A percentile compares a stretch with the other conserved stretches of the same genome.
Evolutionary conservation across 1,140 invertebrate species (phyloP).

Genomic region (Bombus ignitus): DNA sequence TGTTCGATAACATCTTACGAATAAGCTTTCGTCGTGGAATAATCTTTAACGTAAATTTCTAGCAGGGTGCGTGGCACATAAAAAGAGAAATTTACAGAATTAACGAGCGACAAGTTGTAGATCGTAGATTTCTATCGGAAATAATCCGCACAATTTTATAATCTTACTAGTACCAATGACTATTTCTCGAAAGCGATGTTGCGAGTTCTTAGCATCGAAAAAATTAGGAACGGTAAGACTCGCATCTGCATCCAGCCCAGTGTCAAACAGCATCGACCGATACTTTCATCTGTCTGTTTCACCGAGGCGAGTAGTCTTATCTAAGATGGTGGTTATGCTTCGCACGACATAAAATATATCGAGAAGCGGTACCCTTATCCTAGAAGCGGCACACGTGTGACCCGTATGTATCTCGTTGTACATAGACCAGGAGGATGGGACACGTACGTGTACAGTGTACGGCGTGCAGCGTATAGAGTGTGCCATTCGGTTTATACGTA

Average conservation of each 20-base stretch:
- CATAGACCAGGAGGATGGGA: conserved; percentile 35
- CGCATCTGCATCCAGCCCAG: not conserved
- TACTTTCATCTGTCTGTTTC: not conserved
- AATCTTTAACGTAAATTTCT: too few relatives aligned
- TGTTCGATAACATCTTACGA: not conserved
- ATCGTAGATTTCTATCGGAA: too few relatives aligned
- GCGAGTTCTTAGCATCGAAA: not conserved
- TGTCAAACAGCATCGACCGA: not conserved
- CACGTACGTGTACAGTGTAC: conserved; percentile 59
- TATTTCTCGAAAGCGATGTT: too few relatives aligned
- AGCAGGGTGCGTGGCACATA: rapidly evolving
- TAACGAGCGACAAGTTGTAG: too few relatives aligned
- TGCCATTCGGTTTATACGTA: conserved; percentile 38
- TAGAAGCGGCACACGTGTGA: conserved; percentile 52
- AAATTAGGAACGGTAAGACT: not conserved
- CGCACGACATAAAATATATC: conserved; percentile 59
- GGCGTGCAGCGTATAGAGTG: conserved; percentile 32
- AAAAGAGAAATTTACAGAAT: too few relatives aligned
- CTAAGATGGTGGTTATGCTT: conserved; percentile 38
- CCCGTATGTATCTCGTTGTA: conserved; percentile 56
- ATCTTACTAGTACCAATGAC: too few relatives aligned
- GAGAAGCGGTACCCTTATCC: conserved; percentile 48
- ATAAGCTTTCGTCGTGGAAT: too few relatives aligned
- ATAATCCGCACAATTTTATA: too few relatives aligned
- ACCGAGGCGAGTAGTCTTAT: not conserved